Evolutionary conservation across 2,888 invertebrate genomes (phyloP), one percentile per base, ranked within the genome.

Genomic region (Ctena decussata): DNA sequence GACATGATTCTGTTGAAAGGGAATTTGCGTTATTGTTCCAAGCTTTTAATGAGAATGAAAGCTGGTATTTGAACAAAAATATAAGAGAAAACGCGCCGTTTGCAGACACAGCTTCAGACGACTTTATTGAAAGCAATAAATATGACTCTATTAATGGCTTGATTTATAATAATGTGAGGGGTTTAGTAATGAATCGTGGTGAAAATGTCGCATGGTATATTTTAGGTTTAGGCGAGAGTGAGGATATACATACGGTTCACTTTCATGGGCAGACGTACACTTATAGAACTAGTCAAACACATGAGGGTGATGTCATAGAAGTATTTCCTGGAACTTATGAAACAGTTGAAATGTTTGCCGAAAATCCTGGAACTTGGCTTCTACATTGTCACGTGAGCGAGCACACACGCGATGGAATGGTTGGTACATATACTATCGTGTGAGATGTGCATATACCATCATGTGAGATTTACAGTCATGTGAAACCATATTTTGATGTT

Each of bases 1-100:
- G 89, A 32, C 80, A 2, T 18, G 89, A 90, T 41, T 6, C 88
- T 15, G 87, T 92, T 1, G 91, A 93, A 57, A 78, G 77, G 30
- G 94, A 94, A 79, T 92, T 93, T 57, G 89, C 90, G 15, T 71
- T 94, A 11, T 74, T 92, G 5, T 93, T 93, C 80, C 70, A 84
- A 35, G 90, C 93, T n/a, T 90, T 92, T 74, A 87, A 94, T 73
- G 94, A 94, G 85, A 92, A 90, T 69, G 60, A 86, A 21, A 93
- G 93, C 60, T 92, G 91, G 89, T 93, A 93, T 76, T 73, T 93
- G 12, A 79, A 88, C 12, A 90, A 93, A 72, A 94, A 94, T 80
- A 87, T 92, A 6, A 27, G 79, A 37, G 32, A 41, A 39, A 39
- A 74, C 24, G 76, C 75, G 0, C 83, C 86, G 35, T 35, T 39